Evolutionary conservation across 2,113 vertebrate species (phyloP), one percentile per base, ranked within the genome.

Genomic region (Damaliscus lunatus): DNA sequence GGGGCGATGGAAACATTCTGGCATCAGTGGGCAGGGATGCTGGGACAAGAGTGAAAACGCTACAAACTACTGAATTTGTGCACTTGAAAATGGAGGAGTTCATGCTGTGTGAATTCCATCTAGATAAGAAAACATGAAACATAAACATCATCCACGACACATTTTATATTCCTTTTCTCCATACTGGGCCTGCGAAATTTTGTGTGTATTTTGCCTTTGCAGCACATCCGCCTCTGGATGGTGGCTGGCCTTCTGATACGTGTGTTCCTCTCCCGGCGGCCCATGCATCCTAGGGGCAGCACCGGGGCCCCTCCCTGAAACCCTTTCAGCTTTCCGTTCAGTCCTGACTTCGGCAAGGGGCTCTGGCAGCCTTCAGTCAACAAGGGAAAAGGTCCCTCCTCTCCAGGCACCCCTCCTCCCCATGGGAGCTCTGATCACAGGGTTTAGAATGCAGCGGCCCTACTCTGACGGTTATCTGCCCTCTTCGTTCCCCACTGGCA

Each of bases 201-300:
- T 1, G 48, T 3, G 21, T 7, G 36, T 17, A 13, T n/a, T 46
- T 16, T 9, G 21, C 4, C 2, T 2, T 3, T 21, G 29, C 25
- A 7, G 62, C 5, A 17, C 15, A 5, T 12, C 40, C 1, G 3
- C 4, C 1, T 29, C 5, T n/a, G 78, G 43, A 5, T 14, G 0
- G 10, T 3, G 64, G 55, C 13, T 13, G 48, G 53, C 9, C 19
- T 31, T 3, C 77, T 3, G 1, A 48, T 3, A 21, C 6, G 1
- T 6, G 3, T 1, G 55, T 13, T 67, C 55, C 53, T 25, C 17
- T 46, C 29, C 25, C 7, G 19, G 62, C 0, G 5, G 53, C 12
- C 14, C 3, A 25, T 7, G 36, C 29, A 19, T 9, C 2, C 1
- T 9, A 53, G 31, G 50, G 57, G 27, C 59, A 40, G 78, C 57